Percentiles rank a stretch among this genome's conserved stretches.
Evolutionary conservation across 2,113 vertebrate species (phyloP).

Genomic region (Andinoacara biseriatus): DNA sequence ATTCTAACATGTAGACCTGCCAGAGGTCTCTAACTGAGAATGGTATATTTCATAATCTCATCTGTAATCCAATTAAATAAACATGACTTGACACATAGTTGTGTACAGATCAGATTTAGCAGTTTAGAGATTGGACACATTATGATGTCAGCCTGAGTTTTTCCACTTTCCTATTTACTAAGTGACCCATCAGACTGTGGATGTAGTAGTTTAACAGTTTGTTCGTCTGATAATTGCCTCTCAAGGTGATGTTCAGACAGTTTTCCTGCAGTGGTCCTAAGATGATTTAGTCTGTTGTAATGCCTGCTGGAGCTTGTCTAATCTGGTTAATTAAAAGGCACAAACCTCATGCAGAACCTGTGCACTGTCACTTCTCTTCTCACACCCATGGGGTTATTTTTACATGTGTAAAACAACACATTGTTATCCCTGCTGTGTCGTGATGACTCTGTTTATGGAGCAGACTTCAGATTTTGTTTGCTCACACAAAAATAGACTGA

Average conservation of each 20-base stretch:
- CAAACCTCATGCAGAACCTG: conserved; percentile 1
- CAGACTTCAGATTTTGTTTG: conserved; percentile 33
- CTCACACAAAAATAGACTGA: conserved; percentile 7
- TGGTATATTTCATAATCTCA: conserved; percentile 33
- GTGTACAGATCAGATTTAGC: conserved; percentile 42
- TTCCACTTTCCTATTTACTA: conserved; percentile 27
- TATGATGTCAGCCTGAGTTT: conserved; percentile 13
- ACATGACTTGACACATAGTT: conserved; percentile 34
- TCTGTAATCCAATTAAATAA: conserved; percentile 40
- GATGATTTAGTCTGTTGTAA: conserved; percentile 4
- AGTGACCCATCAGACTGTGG: conserved; percentile 14
- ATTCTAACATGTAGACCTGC: background rate
- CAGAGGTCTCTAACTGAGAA: conserved; percentile 9
- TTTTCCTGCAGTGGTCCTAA: background rate
- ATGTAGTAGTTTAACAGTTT: background rate
- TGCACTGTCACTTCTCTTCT: background rate
- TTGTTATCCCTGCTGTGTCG: conserved; percentile 21
- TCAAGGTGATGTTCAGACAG: conserved; percentile 19
- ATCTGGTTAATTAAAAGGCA: conserved; percentile 15
- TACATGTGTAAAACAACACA: conserved; percentile 25
- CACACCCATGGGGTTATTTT: background rate
- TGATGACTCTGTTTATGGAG: conserved; percentile 34
- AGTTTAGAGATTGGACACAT: conserved; percentile 24
- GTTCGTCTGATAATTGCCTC: background rate
- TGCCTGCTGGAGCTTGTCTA: background rate